Base-by-base conservation (phyloP, 2,113 vertebrate species). In the Dipodomys merriami region DNA sequence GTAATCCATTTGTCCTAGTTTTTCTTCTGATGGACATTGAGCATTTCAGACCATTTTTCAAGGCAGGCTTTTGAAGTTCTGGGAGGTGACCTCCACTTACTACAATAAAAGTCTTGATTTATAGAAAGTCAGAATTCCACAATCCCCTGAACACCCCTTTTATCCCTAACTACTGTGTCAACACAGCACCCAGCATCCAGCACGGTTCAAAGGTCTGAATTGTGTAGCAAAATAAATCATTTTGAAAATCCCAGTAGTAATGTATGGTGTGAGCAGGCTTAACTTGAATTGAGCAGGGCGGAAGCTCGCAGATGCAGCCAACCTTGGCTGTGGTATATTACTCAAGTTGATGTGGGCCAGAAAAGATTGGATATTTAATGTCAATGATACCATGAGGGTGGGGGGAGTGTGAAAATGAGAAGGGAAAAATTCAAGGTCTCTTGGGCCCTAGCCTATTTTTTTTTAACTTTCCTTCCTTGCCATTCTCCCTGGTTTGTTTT, bases 41-140 rank as follows among this genome's bases (percentile, higher is more conserved):
- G 79, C 74, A 74, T 82, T 95, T 93, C 91, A 65, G 22, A 92
- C 90, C 87, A 73, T 96, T 95, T 95, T 96, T 94, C 92, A 95
- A 85, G 72, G 69, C 84, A 91, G 68, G 74, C 60, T 74, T 20
- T 80, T 73, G 67, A 95, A 91, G 80, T 95, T 93, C 88, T 64
- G 83, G 83, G 86, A 93, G 85, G 83, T 95, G 95, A 96, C 85
- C 96, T 95, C 95, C 93, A 76, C 90, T 97, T 94, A 95, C 96
- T 86, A 83, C 96, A 94, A 90, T 93, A 95, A 97, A 92, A 96
- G 96, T 72, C 92, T 71, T 96, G 96, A 94, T 95, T 96, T 97
- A 95, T 90, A 83, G 92, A 88, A 96, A 95, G 88, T 89, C 93
- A 88, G 88, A 95, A 94, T 74, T 90, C 82, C 57, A 53, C 85